Evolutionary conservation across 2,797 vertebrate species (phyloP), one percentile per base, ranked within the genome.

Genomic region (Nothura maculosa): DNA sequence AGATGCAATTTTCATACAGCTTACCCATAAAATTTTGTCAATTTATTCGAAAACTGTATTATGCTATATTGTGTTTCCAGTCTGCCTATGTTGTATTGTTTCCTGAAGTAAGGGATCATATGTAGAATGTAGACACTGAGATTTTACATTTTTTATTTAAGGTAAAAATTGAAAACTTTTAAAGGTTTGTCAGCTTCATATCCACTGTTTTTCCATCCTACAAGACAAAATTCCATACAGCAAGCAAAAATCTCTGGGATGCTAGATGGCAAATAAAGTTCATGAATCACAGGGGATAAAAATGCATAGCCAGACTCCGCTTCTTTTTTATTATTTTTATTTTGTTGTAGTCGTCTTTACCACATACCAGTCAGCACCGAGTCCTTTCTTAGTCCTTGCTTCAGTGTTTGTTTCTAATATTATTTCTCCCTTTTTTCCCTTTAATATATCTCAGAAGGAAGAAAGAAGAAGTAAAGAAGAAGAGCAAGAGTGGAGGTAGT

Each of bases 161-260:
- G 77, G 57, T 79, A 76, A 95, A 55, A 85, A 83, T 73, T 81
- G n/a, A 62, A 66, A 94, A 82, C 28, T 90, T 90, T 79, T 64
- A 18, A 92, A 87, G 68, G 76, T 70, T 94, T 91, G 62, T 93
- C 77, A 81, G 80, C 85, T 89, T 89, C 78, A 91, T 69, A 75
- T 87, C 85, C 90, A 82, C 89, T 96, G 68, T 93, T 95, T 66
- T 93, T 81, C 94, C 94, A 87, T 96, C 91, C 93, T 96, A 94
- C 95, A 96, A 96, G 96, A 96, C 94, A 96, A 97, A 97, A 96
- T 97, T 97, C 97, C 97, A 97, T 97, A 97, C 96, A 97, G 97
- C 96, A 97, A 97, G 79, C 91, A 82, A 96, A 93, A 8, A 73
- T 91, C 95, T 97, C 89, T 79, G 82, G 88, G 90, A 93, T 80